Conservation (phyloP, 2,113 vertebrate genomes). For the Coturnix japonica region DNA sequence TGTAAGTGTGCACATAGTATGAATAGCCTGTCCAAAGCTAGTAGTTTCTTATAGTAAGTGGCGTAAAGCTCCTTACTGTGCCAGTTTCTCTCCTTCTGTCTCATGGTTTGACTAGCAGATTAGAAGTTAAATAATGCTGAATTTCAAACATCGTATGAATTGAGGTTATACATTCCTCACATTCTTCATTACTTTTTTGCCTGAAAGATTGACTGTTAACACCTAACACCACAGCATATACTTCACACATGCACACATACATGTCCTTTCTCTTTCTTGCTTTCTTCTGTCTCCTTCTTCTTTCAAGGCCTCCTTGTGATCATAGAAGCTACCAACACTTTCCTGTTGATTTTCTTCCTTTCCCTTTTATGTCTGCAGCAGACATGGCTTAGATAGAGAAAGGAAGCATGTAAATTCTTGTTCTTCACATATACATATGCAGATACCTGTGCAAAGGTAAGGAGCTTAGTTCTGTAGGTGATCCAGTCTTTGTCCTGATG, state of each 20-base stretch:
- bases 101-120: neutral
- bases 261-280: neutral
- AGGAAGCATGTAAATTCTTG: neutral
- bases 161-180: neutral
- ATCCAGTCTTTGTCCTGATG: neutral
- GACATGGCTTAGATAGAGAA: neutral
- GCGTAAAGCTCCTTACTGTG: neutral
- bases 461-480: neutral
- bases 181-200: neutral
- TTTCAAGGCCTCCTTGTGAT: neutral
- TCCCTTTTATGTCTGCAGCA: neutral
- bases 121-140: neutral
- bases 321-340: neutral
- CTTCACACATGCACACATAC: neutral
- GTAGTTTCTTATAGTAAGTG: neutral
- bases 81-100: neutral
- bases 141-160: neutral
- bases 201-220: neutral
- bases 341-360: neutral
- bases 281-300: neutral
- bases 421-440: neutral
- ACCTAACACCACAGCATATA: rapidly evolving
- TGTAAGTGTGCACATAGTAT: neutral
- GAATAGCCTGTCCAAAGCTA: neutral
- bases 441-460: conserved; percentile 18